Conservation (phyloP, 92 coral and sea anemone genomes). For the Scolanthus callimorphus region DNA sequence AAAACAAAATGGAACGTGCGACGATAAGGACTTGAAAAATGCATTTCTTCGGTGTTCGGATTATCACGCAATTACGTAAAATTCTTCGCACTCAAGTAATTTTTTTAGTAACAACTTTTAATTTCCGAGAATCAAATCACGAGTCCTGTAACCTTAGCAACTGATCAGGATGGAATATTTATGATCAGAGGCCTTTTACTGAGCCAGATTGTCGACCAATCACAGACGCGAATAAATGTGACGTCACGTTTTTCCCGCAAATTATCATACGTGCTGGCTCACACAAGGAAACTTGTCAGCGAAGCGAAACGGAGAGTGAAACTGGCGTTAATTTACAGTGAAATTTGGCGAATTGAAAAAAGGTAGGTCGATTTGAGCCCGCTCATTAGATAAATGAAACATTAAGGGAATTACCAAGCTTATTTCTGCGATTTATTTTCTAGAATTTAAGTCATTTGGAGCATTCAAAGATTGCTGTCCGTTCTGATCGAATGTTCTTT, state of each 20-base stretch:
- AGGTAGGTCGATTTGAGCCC: background rate
- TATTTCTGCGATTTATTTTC: background rate
- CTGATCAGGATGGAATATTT: no score
- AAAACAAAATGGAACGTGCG: no score
- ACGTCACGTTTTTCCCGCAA: conserved; percentile 39
- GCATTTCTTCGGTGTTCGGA: no score
- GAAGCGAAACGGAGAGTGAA: background rate
- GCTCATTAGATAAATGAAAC: background rate
- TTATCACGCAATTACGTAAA: no score
- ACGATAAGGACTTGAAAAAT: no score
- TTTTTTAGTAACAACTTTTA: no score
- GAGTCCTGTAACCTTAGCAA: no score
- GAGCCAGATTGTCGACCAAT: conserved; percentile 27
- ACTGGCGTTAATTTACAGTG: background rate
- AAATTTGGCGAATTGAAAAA: conserved; percentile 7
- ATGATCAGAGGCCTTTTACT: no score
- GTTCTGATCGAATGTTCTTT: conserved; percentile 21
- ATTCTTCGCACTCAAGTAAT: no score
- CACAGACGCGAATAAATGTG: conserved; percentile 1
- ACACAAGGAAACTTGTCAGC: conserved; percentile 42
- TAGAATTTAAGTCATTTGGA: background rate
- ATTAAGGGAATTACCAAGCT: background rate
- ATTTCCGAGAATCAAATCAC: no score
- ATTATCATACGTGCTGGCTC: background rate
- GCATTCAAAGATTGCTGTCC: conserved; percentile 9